A percentile compares a stretch with the other conserved stretches of the same genome.
Conservation (phyloP, 2,113 vertebrate genomes). For the Catharus minimus region DNA sequence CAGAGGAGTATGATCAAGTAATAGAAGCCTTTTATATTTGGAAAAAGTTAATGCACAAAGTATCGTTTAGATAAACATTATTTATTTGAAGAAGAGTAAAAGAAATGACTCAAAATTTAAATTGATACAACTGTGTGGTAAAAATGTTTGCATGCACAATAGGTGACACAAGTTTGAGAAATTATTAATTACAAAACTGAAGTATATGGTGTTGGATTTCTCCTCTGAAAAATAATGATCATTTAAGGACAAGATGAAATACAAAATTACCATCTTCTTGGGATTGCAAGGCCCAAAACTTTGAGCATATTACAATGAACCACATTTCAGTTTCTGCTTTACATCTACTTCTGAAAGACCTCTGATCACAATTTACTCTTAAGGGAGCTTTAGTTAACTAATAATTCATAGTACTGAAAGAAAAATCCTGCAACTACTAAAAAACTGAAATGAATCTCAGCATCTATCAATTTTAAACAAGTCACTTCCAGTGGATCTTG, state of each 20-base stretch:
- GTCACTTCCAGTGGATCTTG: background rate
- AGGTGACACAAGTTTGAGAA: background rate
- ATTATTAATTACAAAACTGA: background rate
- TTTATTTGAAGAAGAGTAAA: background rate
- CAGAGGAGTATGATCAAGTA: background rate
- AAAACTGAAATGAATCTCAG: background rate
- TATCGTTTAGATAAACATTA: background rate
- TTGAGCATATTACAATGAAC: background rate
- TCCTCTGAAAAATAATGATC: background rate
- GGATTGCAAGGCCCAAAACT: background rate
- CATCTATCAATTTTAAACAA: background rate
- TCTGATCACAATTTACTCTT: background rate
- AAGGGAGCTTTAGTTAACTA: background rate
- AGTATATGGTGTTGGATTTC: background rate
- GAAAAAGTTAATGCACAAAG: background rate
- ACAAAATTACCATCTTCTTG: background rate
- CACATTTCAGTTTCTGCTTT: background rate
- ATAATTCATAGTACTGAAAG: background rate
- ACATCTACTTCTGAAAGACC: background rate
- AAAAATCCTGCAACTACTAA: background rate
- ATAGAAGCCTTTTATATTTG: background rate
- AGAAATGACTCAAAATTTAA: background rate
- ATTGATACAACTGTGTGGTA: background rate
- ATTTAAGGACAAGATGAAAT: background rate
- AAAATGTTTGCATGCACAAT: background rate